These are phyloP conservation scores for Aplidium turbinatum DNA, from an alignment of 23 tunicate species.

Conservation along the genomic window DNA sequence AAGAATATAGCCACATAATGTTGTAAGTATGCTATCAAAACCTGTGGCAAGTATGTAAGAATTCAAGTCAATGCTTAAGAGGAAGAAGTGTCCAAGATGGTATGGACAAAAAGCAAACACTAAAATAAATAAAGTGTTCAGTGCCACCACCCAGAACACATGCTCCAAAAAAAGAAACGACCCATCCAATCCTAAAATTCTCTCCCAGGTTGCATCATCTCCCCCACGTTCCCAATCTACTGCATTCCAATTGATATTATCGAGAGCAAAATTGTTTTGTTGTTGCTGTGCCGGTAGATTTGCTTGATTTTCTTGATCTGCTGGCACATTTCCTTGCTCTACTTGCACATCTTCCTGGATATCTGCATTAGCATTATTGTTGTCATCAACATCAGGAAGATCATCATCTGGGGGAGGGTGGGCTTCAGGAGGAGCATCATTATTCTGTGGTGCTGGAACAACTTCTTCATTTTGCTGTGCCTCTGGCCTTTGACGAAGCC, in stretches of 20 bases:
- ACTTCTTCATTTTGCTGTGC: not conserved
- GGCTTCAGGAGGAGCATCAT: no score
- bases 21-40: constrained; percentile 68
- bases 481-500: constrained; percentile 31
- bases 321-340: no score
- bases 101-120: constrained; percentile 92
- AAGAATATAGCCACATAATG: constrained; percentile 68
- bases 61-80: constrained; percentile 32
- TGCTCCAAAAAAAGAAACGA: constrained; percentile 87
- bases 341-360: no score
- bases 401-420: no score
- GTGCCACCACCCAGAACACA: constrained; percentile 87
- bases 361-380: constrained; percentile 41
- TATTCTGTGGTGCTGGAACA: no score
- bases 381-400: constrained; percentile 2
- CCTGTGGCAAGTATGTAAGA: constrained; percentile 51
- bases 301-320: constrained; percentile 20
- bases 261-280: constrained; percentile 8
- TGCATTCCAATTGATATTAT: constrained; percentile 64
- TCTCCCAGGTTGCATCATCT: constrained; percentile 83
- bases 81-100: constrained; percentile 82
- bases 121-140: constrained; percentile 79
- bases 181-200: constrained; percentile 89
- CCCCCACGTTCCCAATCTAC: constrained; percentile 62
- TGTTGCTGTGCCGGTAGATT: not conserved